A percentile compares a stretch with the other conserved stretches of the same genome.
These are phyloP conservation scores for Tiphia femorata DNA, from an alignment of 2,888 invertebrate genomes.

Conservation along the genomic window DNA sequence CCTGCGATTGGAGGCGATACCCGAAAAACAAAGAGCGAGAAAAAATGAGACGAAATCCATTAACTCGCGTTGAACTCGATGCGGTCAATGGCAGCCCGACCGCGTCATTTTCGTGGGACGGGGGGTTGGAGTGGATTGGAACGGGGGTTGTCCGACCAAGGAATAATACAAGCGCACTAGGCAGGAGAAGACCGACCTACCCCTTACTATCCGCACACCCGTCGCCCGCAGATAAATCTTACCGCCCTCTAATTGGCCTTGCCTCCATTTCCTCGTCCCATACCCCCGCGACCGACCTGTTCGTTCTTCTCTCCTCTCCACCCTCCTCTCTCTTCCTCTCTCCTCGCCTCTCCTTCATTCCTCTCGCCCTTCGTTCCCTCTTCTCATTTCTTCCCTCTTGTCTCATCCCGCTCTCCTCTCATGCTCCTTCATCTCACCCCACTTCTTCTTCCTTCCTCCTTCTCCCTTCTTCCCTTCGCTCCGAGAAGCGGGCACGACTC, in stretches of 20 bases:
- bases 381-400: conserved; percentile 20
- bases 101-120: conserved; percentile 54
- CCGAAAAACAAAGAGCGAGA: too few species aligned
- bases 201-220: conserved; percentile 66
- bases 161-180: conserved; percentile 64
- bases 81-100: conserved; percentile 61
- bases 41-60: conserved; percentile 13
- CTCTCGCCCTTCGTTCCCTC: conserved; percentile 38
- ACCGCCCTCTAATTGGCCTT: conserved; percentile 69
- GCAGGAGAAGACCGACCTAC: conserved; percentile 54
- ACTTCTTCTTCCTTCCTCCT: conserved; percentile 22
- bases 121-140: too few species aligned
- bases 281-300: conserved; percentile 52
- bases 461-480: conserved; percentile 47
- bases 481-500: conserved; percentile 58
- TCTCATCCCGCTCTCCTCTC: conserved; percentile 17
- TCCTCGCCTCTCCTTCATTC: conserved; percentile 30
- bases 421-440: conserved; percentile 9
- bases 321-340: conserved; percentile 5
- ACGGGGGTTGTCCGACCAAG: conserved; percentile 60
- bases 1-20: background rate
- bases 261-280: conserved; percentile 65
- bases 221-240: conserved; percentile 69
- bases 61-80: conserved; percentile 35
- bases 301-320: conserved; percentile 50